phyloP scores from a whole-genome alignment of 2,113 vertebrate species.

The Forbesichthys agassizii region DNA sequence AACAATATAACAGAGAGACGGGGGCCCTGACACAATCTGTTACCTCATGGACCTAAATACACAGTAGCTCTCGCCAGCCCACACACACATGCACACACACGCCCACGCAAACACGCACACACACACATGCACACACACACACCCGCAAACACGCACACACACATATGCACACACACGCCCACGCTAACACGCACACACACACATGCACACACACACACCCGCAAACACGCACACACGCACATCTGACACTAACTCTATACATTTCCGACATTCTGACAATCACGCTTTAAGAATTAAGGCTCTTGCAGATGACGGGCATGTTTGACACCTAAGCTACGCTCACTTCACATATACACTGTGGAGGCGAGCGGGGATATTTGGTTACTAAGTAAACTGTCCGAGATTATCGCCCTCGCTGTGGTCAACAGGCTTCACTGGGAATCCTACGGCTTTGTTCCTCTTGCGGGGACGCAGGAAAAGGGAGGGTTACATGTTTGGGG shows the following conservation, averaged over 20 bases:
- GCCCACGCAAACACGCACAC: neutral
- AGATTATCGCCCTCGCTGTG: no score
- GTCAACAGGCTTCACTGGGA: no score
- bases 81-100: neutral
- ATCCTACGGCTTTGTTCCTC: no score
- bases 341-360: neutral
- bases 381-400: no score
- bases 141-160: neutral
- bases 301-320: conserved; percentile 8
- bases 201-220: no score
- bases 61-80: neutral
- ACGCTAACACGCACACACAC: neutral
- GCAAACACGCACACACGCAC: neutral
- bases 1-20: neutral
- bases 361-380: neutral
- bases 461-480: no score
- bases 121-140: neutral
- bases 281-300: conserved; percentile 14
- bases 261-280: neutral
- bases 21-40: conserved; percentile 33
- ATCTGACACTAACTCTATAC: neutral
- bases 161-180: neutral
- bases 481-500: no score
- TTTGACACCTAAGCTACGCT: conserved; percentile 6
- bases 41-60: conserved; percentile 23